These are phyloP conservation scores for Isurus oxyrinchus DNA, from an alignment of 2,113 vertebrate species.

Conservation along the genomic window DNA sequence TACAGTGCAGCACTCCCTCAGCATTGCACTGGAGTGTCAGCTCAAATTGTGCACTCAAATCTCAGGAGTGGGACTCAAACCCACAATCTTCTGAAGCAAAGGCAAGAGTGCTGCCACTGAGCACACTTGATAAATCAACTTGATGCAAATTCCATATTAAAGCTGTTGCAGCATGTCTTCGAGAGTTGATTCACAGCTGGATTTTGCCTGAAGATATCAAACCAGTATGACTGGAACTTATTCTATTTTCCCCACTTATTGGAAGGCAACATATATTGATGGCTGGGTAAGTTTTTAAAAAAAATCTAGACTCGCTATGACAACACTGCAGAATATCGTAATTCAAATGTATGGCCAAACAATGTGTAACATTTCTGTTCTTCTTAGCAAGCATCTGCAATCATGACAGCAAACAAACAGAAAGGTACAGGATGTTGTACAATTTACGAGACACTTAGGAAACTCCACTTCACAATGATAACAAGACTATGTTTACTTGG, in stretches of 20 bases:
- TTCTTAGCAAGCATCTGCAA: not conserved
- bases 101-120: no score
- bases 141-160: not conserved
- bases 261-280: not conserved
- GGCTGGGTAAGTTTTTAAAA: not conserved
- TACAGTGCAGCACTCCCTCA: no score
- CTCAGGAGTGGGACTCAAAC: no score
- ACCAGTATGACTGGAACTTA: not conserved
- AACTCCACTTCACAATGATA: not conserved
- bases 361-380: not conserved
- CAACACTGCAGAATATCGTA: not conserved
- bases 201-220: constrained; percentile 22
- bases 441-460: not conserved
- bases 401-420: not conserved
- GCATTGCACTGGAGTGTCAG: no score
- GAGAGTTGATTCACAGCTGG: not conserved
- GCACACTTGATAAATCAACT: not conserved
- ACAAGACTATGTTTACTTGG: not conserved
- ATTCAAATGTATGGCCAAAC: not conserved
- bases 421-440: not conserved
- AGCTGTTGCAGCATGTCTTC: not conserved
- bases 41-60: no score
- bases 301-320: not conserved
- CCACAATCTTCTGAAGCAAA: no score
- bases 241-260: not conserved